These are phyloP conservation scores for Lateolabrax maculatus DNA, from an alignment of 2,797 vertebrate genomes.

Conservation along the genomic window DNA sequence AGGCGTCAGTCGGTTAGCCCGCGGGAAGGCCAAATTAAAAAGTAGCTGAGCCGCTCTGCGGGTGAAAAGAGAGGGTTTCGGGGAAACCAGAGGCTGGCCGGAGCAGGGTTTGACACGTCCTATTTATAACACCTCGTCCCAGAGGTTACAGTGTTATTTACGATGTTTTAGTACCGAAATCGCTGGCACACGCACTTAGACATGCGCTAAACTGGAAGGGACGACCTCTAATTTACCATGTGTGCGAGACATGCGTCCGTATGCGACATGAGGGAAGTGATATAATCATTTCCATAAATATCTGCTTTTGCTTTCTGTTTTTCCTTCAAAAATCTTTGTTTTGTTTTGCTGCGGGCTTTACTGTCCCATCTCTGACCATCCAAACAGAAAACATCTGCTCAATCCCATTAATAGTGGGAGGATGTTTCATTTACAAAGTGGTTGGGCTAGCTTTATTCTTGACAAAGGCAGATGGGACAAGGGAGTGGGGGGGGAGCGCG, in stretches of 20 bases:
- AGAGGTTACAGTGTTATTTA: conserved; percentile 83
- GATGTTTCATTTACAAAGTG: conserved; percentile 82
- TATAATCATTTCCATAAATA: conserved; percentile 84
- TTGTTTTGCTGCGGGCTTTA: conserved; percentile 77
- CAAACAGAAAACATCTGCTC: conserved; percentile 86
- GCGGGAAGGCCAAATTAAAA: conserved; percentile 92
- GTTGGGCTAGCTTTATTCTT: conserved; percentile 66
- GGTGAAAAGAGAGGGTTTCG: conserved; percentile 87
- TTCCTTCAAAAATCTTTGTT: conserved; percentile 62
- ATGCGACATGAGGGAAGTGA: conserved; percentile 75
- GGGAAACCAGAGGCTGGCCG: conserved; percentile 85
- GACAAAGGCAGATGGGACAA: conserved; percentile 67
- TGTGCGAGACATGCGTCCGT: conserved; percentile 73
- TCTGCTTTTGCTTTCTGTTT: conserved; percentile 66
- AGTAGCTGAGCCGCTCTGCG: conserved; percentile 85
- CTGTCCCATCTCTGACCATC: conserved; percentile 75
- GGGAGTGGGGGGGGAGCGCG: conserved; percentile 18
- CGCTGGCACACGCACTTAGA: conserved; percentile 69
- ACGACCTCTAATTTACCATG: conserved; percentile 85
- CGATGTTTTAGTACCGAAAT: conserved; percentile 72
- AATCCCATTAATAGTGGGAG: conserved; percentile 77
- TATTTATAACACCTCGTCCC: conserved; percentile 95
- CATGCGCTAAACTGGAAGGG: conserved; percentile 71
- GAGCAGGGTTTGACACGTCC: conserved; percentile 89
- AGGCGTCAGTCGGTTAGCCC: conserved; percentile 96